These are phyloP conservation scores for Epinotia brunnichana DNA, from an alignment of 2,888 invertebrate species.

Conservation along the genomic window DNA sequence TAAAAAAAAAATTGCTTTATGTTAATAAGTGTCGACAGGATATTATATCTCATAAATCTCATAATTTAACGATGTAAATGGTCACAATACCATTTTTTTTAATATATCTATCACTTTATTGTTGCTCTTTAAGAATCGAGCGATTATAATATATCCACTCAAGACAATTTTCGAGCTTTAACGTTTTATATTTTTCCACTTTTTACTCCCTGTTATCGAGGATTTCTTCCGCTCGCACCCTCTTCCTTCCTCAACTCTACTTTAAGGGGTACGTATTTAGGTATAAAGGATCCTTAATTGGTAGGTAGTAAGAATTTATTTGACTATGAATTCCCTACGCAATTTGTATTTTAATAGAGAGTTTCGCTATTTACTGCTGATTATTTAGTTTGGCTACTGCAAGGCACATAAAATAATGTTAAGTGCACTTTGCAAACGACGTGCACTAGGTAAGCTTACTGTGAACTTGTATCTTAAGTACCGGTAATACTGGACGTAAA, in stretches of 20 bases:
- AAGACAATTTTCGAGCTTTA: slow-evolving; percentile 64
- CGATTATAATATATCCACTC: slow-evolving; percentile 65
- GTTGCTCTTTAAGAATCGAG: slow-evolving; percentile 56
- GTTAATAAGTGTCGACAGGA: neutral
- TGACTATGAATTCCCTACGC: slow-evolving; percentile 62
- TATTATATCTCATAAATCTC: neutral
- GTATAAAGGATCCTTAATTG: slow-evolving; percentile 78
- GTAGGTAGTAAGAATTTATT: slow-evolving; percentile 70
- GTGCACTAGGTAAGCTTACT: neutral
- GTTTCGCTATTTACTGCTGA: neutral
- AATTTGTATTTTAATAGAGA: slow-evolving; percentile 46
- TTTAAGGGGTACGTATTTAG: slow-evolving; percentile 74
- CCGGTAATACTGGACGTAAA: slow-evolving; percentile 8
- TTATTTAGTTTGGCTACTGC: neutral
- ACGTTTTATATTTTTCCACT: slow-evolving; percentile 77
- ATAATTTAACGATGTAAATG: neutral
- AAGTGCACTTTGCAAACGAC: neutral
- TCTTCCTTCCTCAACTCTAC: slow-evolving; percentile 75
- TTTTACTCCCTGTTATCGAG: slow-evolving; percentile 75
- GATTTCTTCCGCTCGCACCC: slow-evolving; percentile 77
- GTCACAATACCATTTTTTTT: no score
- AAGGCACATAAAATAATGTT: neutral
- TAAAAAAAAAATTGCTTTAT: neutral
- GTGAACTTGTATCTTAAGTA: slow-evolving; percentile 7
- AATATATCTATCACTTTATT: slow-evolving; percentile 10